Percentiles rank a stretch among this genome's conserved stretches.
phyloP scores from a whole-genome alignment of 2,113 vertebrate species.

The Romanogobio albipinnatus region DNA sequence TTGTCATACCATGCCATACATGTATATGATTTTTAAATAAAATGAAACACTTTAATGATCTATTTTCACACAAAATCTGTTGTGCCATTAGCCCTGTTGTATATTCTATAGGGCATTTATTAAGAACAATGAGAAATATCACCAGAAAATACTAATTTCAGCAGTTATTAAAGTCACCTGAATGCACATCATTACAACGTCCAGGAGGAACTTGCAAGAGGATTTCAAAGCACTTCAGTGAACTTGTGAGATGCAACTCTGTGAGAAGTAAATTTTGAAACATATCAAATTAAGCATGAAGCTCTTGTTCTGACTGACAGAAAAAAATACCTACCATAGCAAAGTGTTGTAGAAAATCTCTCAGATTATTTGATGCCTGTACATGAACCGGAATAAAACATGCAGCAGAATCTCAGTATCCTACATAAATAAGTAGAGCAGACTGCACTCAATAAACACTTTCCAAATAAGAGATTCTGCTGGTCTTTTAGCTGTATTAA shows the following conservation, averaged over 20 bases:
- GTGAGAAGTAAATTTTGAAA: neutral
- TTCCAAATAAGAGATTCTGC: constrained; percentile 30
- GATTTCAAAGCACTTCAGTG: neutral
- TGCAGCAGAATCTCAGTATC: neutral
- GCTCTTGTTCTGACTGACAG: neutral
- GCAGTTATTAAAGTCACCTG: neutral
- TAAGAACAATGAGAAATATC: neutral
- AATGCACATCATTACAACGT: neutral
- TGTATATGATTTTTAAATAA: too few species aligned
- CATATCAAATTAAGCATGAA: neutral
- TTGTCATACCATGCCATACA: too few species aligned
- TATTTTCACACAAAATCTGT: too few species aligned
- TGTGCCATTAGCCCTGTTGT: too few species aligned
- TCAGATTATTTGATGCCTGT: neutral
- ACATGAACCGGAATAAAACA: constrained; percentile 1
- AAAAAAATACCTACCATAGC: neutral
- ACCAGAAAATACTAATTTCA: neutral
- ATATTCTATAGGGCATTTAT: neutral
- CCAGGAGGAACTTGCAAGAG: neutral
- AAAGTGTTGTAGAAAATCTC: neutral
- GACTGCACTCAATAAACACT: constrained; percentile 14
- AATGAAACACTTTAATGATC: too few species aligned
- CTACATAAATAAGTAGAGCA: constrained; percentile 29
- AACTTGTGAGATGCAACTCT: neutral
- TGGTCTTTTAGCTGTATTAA: constrained; percentile 48